Base-by-base conservation (phyloP, 2,797 vertebrate species). In the Argya squamiceps region DNA sequence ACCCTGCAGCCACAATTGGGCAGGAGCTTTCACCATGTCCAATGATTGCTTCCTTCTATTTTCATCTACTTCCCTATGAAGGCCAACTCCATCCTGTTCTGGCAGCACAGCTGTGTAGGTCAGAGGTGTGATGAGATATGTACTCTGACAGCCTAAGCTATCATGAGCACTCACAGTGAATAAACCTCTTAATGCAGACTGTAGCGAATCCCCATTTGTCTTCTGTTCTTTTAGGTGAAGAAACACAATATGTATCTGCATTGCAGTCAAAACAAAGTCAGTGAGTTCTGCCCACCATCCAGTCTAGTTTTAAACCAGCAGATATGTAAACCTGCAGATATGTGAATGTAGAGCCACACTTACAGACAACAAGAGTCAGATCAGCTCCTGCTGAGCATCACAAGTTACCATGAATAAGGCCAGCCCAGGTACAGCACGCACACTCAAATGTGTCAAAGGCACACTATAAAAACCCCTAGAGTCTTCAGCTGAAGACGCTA, bases 261-360 rank as follows among this genome's bases (percentile, higher is more conserved):
- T 39, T 90, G 77, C 92, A 96, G 94, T 90, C 95, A 94, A 94
- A 96, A 96, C 90, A 92, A 94, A 97, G 94, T 93, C 80, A 58
- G 80, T 24, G n/a, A 93, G 83, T 91, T 90, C 92, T 95, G 86
- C 93, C 92, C 90, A 95, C 80, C 37, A 95, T 82, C 80, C 93
- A 76, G 69, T 63, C 84, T 52, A 69, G 59, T 92, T 96, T 91
- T 79, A 95, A 96, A 92, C 67, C 63, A 82, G 88, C 85, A 96
- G 93, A 88, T 14, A 3, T 63, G 70, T 76, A 95, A 96, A 92
- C 67, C 59, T 79, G 88, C 85, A 96, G 93, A 89, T 14, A 4
- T 63, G 70, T 76, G 90, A 92, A 91, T 69, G 80, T 74, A 95
- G 88, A 94, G 34, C 47, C 78, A 62, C 69, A 60, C 77, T 47